Conservation (phyloP, 2,797 vertebrate species). For the Sebastes cheni region DNA sequence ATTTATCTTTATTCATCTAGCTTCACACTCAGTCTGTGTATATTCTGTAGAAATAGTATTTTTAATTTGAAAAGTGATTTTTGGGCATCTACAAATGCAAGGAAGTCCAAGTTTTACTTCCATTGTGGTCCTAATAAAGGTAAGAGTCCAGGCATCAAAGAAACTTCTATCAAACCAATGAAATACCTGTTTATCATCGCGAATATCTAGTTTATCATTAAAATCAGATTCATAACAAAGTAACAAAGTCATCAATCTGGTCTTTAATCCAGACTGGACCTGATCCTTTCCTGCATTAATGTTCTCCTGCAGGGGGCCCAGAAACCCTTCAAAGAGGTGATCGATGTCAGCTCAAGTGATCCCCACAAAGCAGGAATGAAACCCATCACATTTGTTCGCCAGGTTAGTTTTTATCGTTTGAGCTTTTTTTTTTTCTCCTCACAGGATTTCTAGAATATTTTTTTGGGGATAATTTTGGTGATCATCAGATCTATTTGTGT, state of each 20-base stretch:
- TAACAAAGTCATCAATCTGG: too few relatives aligned
- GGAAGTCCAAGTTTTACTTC: not conserved
- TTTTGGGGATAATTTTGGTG: not conserved
- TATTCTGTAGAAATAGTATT: not conserved
- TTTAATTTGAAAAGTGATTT: not conserved
- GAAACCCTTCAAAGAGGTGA: constrained; percentile 55
- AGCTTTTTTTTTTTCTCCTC: not conserved
- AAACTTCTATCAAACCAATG: not conserved
- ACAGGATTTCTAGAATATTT: not conserved
- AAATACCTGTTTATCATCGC: not conserved
- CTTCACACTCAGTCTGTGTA: not conserved
- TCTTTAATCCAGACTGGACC: not conserved
- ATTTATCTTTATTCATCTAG: not conserved
- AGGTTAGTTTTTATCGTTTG: constrained; percentile 57
- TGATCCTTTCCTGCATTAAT: not conserved
- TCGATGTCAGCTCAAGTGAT: constrained; percentile 65
- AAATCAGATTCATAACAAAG: not conserved
- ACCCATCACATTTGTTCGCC: constrained; percentile 75
- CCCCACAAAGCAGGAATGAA: constrained; percentile 66
- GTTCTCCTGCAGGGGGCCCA: constrained; percentile 51
- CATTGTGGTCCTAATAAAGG: not conserved
- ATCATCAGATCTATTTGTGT: not conserved
- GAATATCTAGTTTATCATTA: not conserved
- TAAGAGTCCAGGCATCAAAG: not conserved
- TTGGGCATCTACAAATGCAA: not conserved